Base-by-base conservation (phyloP, 2,113 vertebrate genomes). In the Panthera uncia region DNA sequence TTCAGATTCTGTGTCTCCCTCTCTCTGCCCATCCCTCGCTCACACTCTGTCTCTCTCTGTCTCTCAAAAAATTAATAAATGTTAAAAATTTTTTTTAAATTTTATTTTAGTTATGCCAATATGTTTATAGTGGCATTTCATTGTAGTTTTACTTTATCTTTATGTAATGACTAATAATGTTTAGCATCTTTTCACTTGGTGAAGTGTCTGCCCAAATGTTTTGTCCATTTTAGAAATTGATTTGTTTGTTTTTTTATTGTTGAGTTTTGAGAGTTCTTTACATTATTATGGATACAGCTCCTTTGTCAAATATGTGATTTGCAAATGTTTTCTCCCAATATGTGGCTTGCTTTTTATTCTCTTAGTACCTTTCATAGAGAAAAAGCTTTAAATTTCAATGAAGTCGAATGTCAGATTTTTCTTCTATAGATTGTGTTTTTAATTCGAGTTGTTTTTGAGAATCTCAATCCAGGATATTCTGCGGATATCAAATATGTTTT, bases 191-290 rank as follows among this genome's bases (percentile, higher is more conserved):
- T 82, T 92, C 52, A 86, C 38, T 89, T 52, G 66, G 11, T 29
- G 1, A 94, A 71, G 5, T 93, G 1, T 84, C 73, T 68, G 25
- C 76, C 73, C 12, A 57, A 81, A 83, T 41, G 55, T 45, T 94
- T 71, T 57, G 41, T 11, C 33, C 48, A n/a, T 90, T 92, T 41
- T 14, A n/a, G 48, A 90, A 69, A 25, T 21, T 5, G 2, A 18
- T 41, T 63, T 87, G 31, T 85, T 76, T 82, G 7, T 83, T 78
- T 79, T 66, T 45, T 94, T 86, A 50, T 13, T 89, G 50, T 73
- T 92, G 61, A 94, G 33, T 90, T 82, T 92, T 86, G 45, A 73
- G 38, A 38, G 25, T 85, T 84, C 61, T 94, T 94, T 92, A 5
- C 55, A 23, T 79, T 73, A 25, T 87, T 79, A 23, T 80, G 29